phyloP scores from a whole-genome alignment of 2,113 vertebrate species.

The Megaptera novaeangliae region DNA sequence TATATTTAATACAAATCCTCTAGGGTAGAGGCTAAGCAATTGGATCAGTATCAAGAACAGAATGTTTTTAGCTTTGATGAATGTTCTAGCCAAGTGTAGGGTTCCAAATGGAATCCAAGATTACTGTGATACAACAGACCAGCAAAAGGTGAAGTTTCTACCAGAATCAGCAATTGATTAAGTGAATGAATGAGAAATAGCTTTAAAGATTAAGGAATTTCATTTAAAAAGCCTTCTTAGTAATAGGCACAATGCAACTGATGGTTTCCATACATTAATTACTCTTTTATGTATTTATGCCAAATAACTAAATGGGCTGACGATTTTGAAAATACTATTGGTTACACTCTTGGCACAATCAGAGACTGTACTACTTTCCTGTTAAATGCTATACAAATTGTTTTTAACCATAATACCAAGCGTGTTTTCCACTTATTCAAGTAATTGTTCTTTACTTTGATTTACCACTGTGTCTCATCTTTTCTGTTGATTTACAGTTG shows the following conservation, averaged over 20 bases:
- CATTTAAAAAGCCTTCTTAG: not conserved
- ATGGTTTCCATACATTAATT: constrained; percentile 30
- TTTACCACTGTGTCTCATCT: constrained; percentile 1
- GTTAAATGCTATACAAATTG: constrained; percentile 5
- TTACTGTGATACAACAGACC: not conserved
- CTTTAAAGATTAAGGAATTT: constrained; percentile 27
- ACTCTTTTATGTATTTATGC: constrained; percentile 7
- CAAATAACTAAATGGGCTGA: not conserved
- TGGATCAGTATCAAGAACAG: constrained; percentile 76
- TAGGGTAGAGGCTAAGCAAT: constrained; percentile 60
- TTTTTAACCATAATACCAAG: constrained; percentile 23
- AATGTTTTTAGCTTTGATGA: constrained; percentile 74
- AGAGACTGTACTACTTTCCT: not conserved
- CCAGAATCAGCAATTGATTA: not conserved
- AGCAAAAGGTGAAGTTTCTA: constrained; percentile 9
- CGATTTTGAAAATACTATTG: not conserved
- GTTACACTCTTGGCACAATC: constrained; percentile 14
- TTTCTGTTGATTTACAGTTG: constrained; percentile 43
- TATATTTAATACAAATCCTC: constrained; percentile 62
- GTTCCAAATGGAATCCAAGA: constrained; percentile 67
- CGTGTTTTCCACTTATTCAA: constrained; percentile 34
- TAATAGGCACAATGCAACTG: not conserved
- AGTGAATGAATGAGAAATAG: not conserved
- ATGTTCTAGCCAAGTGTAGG: constrained; percentile 49
- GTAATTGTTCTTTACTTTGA: constrained; percentile 45